These are phyloP conservation scores for Drosophila eugracilis DNA, from an alignment of 1,140 invertebrate genomes.

Conservation along the genomic window DNA sequence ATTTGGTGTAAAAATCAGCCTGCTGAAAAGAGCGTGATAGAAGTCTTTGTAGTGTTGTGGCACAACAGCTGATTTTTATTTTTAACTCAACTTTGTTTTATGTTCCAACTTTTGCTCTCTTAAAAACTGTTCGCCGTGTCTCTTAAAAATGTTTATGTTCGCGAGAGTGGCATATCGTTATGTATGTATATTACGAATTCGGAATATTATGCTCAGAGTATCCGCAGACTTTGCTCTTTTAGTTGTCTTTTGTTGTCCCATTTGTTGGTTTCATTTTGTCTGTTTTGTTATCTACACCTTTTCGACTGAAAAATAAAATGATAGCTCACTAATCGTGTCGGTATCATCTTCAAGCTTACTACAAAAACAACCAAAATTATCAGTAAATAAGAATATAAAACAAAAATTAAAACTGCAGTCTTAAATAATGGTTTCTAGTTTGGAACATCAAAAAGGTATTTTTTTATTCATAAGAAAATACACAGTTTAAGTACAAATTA, in stretches of 20 bases:
- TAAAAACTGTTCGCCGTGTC: slow-evolving; percentile 6
- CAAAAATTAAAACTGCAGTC: too few species aligned
- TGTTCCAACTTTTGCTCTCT: slow-evolving; percentile 15
- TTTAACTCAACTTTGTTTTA: slow-evolving; percentile 22
- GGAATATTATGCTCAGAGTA: not conserved
- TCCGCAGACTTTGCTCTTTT: slow-evolving; percentile 6
- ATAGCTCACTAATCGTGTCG: too few species aligned
- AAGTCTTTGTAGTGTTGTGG: slow-evolving; percentile 7
- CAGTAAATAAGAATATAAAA: too few species aligned
- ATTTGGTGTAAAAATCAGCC: slow-evolving; percentile 41
- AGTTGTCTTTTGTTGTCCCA: not conserved
- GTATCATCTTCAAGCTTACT: too few species aligned
- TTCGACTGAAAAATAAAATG: too few species aligned
- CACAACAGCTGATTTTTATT: slow-evolving; percentile 60
- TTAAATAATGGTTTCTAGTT: too few species aligned
- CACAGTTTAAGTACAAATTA: too few species aligned
- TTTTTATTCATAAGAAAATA: too few species aligned
- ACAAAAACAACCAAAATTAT: too few species aligned
- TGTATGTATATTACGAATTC: not conserved
- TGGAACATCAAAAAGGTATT: too few species aligned
- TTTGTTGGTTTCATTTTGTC: not conserved
- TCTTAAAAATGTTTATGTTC: slow-evolving; percentile 13
- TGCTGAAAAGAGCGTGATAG: not conserved
- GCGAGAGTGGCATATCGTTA: not conserved
- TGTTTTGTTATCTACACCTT: not conserved